Percentiles rank a stretch among this genome's conserved stretches.
These are phyloP conservation scores for Sarcophaga variegata DNA, from an alignment of 2,888 invertebrate species.

Conservation along the genomic window DNA sequence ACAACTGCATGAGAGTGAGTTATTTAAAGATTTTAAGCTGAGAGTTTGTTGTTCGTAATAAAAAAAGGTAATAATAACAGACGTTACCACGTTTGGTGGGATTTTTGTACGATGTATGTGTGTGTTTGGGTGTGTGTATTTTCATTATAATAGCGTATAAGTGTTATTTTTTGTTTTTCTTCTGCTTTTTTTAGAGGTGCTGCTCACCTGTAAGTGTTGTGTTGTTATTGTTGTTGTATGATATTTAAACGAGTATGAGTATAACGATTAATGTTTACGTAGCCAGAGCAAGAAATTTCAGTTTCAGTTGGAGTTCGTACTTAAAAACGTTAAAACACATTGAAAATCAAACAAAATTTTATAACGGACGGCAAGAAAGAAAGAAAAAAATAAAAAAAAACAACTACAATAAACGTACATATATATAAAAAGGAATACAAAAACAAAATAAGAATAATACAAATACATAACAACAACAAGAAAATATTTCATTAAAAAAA, in stretches of 20 bases:
- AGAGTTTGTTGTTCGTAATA: neutral
- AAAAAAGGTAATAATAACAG: slow-evolving; percentile 36
- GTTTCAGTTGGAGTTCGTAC: slow-evolving; percentile 69
- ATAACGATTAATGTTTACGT: slow-evolving; percentile 55
- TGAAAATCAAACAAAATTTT: slow-evolving; percentile 34
- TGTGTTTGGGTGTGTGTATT: neutral
- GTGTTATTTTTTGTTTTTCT: neutral
- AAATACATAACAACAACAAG: slow-evolving; percentile 34
- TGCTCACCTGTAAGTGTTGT: slow-evolving; percentile 36
- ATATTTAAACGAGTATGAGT: slow-evolving; percentile 48
- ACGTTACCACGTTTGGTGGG: slow-evolving; percentile 61
- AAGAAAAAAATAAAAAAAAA: neutral
- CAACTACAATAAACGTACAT: too few relatives aligned
- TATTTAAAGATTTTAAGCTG: neutral
- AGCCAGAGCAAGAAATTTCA: slow-evolving; percentile 68
- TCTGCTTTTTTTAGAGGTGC: slow-evolving; percentile 19
- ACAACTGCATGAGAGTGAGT: neutral
- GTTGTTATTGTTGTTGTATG: slow-evolving; percentile 11
- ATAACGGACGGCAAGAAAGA: neutral
- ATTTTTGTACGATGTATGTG: neutral
- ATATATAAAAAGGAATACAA: slow-evolving; percentile 38
- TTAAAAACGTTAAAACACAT: slow-evolving; percentile 68
- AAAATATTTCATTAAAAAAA: slow-evolving; percentile 26
- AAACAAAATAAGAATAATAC: slow-evolving; percentile 26
- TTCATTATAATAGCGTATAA: slow-evolving; percentile 16